These are phyloP conservation scores for Thunnus albacares DNA, from an alignment of 2,797 vertebrate species.

Conservation along the genomic window DNA sequence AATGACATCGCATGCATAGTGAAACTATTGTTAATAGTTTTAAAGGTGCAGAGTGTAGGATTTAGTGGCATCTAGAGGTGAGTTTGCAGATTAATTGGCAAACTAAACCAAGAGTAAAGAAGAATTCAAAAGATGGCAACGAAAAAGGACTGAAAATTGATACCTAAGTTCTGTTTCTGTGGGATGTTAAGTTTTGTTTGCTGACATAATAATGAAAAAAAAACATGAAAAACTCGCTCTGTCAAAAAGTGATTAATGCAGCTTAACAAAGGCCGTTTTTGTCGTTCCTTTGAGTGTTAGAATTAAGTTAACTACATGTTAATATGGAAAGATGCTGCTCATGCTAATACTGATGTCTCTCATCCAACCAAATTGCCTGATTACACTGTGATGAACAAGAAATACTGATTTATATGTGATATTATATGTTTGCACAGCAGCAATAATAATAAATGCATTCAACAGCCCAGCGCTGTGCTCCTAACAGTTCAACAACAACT, in stretches of 20 bases:
- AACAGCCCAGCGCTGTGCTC: no score
- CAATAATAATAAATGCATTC: no score
- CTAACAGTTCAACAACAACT: not conserved
- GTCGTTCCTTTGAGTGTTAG: not conserved
- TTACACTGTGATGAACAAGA: no score
- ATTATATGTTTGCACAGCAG: no score
- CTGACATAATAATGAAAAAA: no score
- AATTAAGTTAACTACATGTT: not conserved
- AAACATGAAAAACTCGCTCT: not conserved
- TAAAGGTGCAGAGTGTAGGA: not conserved
- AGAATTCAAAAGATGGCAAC: not conserved
- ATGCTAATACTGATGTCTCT: no score
- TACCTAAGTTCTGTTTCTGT: not conserved
- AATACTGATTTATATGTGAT: no score
- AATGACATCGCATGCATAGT: not conserved
- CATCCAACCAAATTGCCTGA: no score
- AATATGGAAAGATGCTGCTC: not conserved
- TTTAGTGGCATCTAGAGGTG: no score
- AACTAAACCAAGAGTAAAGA: not conserved
- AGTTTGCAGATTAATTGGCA: not conserved
- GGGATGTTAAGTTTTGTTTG: no score
- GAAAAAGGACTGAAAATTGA: not conserved
- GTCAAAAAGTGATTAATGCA: not conserved
- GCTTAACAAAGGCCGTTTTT: not conserved
- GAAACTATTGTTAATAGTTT: not conserved